Base-by-base conservation (phyloP, 2,888 invertebrate genomes). In the Marasmarcha lunaedactyla region DNA sequence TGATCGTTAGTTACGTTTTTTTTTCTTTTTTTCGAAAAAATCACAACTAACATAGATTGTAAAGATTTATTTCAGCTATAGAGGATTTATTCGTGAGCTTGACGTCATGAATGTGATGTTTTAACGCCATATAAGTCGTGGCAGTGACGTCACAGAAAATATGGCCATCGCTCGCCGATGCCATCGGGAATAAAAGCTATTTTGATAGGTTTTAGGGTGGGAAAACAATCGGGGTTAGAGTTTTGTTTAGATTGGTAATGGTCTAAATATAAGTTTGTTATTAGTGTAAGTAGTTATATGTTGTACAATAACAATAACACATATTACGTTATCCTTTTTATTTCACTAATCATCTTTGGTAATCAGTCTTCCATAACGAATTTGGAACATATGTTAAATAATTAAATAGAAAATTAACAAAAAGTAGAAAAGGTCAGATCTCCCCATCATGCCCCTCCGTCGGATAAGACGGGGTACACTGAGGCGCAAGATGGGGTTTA, bases 31-130 rank as follows among this genome's bases (percentile, higher is more conserved):
- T 30, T 10, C 2, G n/a, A n/a, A 30, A 52, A 47, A 50, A 40
- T 39, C 47, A 45, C 40, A 42, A 50, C 55, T 52, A 52, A 38
- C 41, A 33, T 27, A 38, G 55, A 52, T 55, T 48, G 43, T 40
- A 45, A 47, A 54, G 55, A 60, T 60, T 56, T 58, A 60, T 57
- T 46, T 44, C 44, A 49, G 47, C 49, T 53, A 56, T 52, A 48
- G 48, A 42, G 48, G 57, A 61, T 61, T 61, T 61, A 59, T 61
- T 55, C 50, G 55, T 54, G 51, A 52, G 42, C 47, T 50, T 50
- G 48, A 52, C 50, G 51, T 54, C 58, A 57, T 56, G 59, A 55
- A 56, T 58, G 54, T 49, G 54, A 54, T 50, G 51, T 34, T 14
- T 34, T 34, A 34, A 14, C 14, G 14, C 34, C 34, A 34, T 6